These are phyloP conservation scores for Pituophis catenifer DNA, from an alignment of 2,113 vertebrate genomes.

Conservation along the genomic window DNA sequence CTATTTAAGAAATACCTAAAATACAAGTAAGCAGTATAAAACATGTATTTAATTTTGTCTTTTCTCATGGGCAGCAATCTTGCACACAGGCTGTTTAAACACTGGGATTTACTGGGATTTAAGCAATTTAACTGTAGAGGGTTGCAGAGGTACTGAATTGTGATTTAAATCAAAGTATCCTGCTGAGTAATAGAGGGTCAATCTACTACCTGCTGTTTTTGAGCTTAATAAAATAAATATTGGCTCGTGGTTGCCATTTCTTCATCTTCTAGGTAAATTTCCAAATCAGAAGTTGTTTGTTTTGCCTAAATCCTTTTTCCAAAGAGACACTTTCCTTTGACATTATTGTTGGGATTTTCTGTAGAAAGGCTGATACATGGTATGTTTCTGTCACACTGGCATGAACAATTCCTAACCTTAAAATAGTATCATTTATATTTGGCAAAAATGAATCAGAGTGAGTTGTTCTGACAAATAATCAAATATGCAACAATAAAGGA, in stretches of 20 bases:
- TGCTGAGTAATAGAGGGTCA: not conserved
- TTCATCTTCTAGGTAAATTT: not conserved
- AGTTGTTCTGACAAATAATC: not conserved
- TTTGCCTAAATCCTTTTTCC: not conserved
- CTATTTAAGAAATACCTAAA: not conserved
- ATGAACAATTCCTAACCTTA: not conserved
- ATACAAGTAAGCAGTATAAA: not conserved
- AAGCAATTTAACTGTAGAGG: not conserved
- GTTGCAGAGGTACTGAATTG: not conserved
- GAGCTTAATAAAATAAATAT: conserved; percentile 9
- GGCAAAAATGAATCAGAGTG: not conserved
- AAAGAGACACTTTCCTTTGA: not conserved
- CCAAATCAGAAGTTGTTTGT: not conserved
- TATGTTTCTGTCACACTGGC: not conserved
- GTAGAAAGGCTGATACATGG: not conserved
- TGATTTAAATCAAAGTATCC: conserved; percentile 10
- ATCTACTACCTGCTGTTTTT: not conserved
- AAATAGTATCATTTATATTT: not conserved
- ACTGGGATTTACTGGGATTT: not conserved
- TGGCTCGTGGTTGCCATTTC: not conserved
- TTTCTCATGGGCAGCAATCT: not conserved
- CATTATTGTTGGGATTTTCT: not conserved
- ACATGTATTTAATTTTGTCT: not conserved
- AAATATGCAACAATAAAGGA: not conserved
- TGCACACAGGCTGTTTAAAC: not conserved